Evolutionary conservation across 2,888 invertebrate genomes (phyloP).

Genomic region (Pachycephus smyrnensis): DNA sequence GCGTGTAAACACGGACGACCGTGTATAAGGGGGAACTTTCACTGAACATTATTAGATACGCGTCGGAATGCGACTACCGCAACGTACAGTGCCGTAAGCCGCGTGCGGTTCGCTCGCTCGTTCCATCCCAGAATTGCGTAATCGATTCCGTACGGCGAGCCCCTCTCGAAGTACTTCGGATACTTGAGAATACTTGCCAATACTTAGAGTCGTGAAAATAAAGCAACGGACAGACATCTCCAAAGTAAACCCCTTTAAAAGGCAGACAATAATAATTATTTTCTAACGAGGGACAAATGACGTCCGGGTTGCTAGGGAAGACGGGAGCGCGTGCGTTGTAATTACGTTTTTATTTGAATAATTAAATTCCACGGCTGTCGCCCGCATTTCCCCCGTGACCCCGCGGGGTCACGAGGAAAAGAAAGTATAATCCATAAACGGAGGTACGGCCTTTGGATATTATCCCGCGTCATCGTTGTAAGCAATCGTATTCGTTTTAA

Average conservation of each 20-base stretch:
- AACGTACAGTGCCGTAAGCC: conserved; percentile 36
- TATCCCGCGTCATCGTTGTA: too few relatives aligned
- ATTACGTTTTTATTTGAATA: conserved; percentile 28
- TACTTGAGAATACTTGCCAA: too few relatives aligned
- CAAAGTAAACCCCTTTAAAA: background rate
- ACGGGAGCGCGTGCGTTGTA: conserved; percentile 14
- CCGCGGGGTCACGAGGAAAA: too few relatives aligned
- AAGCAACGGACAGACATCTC: too few relatives aligned
- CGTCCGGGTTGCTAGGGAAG: conserved; percentile 1
- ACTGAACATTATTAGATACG: conserved; percentile 65
- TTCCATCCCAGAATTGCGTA: conserved; percentile 33
- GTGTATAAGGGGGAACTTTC: conserved; percentile 60
- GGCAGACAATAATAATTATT: conserved; percentile 26
- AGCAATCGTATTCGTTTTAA: too few relatives aligned
- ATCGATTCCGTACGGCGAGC: conserved; percentile 33
- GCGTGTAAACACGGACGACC: conserved; percentile 55
- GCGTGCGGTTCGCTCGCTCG: conserved; percentile 31
- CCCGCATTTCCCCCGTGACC: too few relatives aligned
- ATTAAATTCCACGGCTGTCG: conserved; percentile 13
- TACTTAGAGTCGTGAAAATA: too few relatives aligned
- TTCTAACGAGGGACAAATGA: conserved; percentile 19
- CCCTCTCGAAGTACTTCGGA: too few relatives aligned
- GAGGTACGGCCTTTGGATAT: too few relatives aligned
- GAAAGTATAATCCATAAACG: too few relatives aligned
- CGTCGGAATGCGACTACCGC: conserved; percentile 64